phyloP scores from a whole-genome alignment of 1,140 invertebrate species.

The Watersipora subatra region DNA sequence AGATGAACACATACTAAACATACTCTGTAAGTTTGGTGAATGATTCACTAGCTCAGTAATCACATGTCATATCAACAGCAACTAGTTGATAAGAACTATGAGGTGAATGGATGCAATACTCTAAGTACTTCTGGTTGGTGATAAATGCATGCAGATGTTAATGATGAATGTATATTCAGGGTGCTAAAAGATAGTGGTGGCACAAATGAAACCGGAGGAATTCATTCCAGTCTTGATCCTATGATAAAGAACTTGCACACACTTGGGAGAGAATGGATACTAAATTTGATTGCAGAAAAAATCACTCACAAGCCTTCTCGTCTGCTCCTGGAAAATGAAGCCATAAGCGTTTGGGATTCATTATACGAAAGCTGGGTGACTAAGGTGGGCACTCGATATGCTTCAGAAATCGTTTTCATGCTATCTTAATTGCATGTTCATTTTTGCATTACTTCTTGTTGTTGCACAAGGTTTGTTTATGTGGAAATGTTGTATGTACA shows the following conservation, averaged over 20 bases:
- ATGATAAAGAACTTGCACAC: slow-evolving; percentile 80
- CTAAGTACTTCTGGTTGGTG: too few relatives aligned
- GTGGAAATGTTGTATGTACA: background rate
- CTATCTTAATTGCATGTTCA: background rate
- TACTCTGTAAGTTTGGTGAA: too few relatives aligned
- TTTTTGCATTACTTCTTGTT: too few relatives aligned
- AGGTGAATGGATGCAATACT: too few relatives aligned
- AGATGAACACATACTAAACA: too few relatives aligned
- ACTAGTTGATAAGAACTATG: too few relatives aligned
- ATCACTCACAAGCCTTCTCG: background rate
- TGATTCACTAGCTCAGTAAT: too few relatives aligned
- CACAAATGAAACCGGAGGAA: slow-evolving; percentile 11
- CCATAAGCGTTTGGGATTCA: slow-evolving; percentile 69
- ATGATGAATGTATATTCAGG: too few relatives aligned
- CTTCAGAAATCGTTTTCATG: background rate
- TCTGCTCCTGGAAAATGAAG: slow-evolving; percentile 62
- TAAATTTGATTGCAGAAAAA: background rate
- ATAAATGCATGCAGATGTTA: too few relatives aligned
- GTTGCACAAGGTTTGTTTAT: background rate
- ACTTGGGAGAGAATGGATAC: slow-evolving; percentile 69
- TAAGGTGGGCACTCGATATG: slow-evolving; percentile 3
- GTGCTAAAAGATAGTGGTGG: too few relatives aligned
- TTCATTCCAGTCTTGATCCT: slow-evolving; percentile 58
- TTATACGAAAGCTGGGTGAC: slow-evolving; percentile 53
- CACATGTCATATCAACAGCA: too few relatives aligned